Base-by-base conservation (phyloP, 2,113 vertebrate genomes). In the Cisticola juncidis region DNA sequence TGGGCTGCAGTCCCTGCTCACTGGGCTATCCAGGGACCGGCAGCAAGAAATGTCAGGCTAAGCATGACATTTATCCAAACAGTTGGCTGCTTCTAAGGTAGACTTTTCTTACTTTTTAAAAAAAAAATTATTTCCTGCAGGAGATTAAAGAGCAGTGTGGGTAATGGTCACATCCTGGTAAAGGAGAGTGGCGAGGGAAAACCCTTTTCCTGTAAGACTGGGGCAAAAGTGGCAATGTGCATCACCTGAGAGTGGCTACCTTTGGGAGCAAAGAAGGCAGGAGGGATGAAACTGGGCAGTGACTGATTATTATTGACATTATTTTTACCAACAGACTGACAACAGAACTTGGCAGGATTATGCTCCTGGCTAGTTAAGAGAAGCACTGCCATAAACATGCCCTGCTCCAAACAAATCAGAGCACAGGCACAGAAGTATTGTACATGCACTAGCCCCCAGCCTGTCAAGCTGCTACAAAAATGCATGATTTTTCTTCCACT, bases 291-390 rank as follows among this genome's bases (percentile, higher is more conserved):
- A 95, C 26, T 21, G 51, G 90, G 38, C 38, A 94, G 19, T 86
- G 70, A 82, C 31, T 92, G 66, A 92, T 94, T 60, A 35, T n/a
- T 76, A 54, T 28, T 81, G 81, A 92, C 88, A 79, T 91, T 66
- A 68, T 72, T 90, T 88, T 86, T 81, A 81, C 76, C 1, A 8
- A 48, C 45, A 79, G 91, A 93, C 51, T 82, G 50, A 88, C 56
- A 91, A 45, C 57, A 84, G 84, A 77, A 90, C 29, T 92, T 96
- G 96, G 78, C 92, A 86, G 70, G 51, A 72, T 62, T 91, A 70
- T 79, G 81, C 74, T 93, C 40, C 53, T 76, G 68, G 95, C 85
- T 88, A 86, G 51, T 84, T 81, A 66, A 85, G 44, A 73, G 58
- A 14, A 84, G 54, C 45, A 45, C 11, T 33, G 24, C 64, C 47